phyloP scores from a whole-genome alignment of 2,797 vertebrate genomes.

The Clarias fuscus region DNA sequence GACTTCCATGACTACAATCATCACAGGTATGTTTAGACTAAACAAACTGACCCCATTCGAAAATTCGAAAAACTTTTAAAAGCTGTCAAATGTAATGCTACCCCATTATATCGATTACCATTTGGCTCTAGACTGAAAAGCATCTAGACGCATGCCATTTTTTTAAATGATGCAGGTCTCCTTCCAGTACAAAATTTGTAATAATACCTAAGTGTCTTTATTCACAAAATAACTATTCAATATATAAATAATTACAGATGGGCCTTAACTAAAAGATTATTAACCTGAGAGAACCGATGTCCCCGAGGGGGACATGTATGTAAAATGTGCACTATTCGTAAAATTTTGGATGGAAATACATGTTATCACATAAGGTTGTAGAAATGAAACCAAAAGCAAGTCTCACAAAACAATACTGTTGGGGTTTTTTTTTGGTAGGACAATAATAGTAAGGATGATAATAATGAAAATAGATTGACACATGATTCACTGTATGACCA shows the following conservation, averaged over 20 bases:
- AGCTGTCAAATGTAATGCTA: neutral
- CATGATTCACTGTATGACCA: neutral
- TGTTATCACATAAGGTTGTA: too few relatives aligned
- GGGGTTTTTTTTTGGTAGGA: too few relatives aligned
- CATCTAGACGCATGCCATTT: neutral
- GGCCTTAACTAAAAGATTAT: conserved; percentile 53
- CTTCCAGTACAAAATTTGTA: conserved; percentile 57
- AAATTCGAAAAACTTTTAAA: neutral
- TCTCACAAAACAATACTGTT: too few relatives aligned
- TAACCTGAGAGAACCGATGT: conserved; percentile 29
- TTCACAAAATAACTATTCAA: conserved; percentile 63
- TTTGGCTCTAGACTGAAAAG: neutral
- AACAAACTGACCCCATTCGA: neutral
- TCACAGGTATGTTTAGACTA: neutral
- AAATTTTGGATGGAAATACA: too few relatives aligned
- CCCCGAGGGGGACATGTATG: neutral
- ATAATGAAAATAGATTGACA: neutral
- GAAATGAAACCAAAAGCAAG: too few relatives aligned
- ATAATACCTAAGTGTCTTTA: conserved; percentile 63
- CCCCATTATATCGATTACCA: neutral
- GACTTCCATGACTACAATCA: neutral
- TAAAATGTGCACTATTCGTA: too few relatives aligned
- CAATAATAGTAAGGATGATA: neutral
- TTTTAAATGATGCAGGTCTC: conserved; percentile 67
- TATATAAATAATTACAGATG: conserved; percentile 65